A percentile compares a stretch with the other conserved stretches of the same genome.
Conservation (phyloP, 2,113 vertebrate genomes). For the Carassius carassius region DNA sequence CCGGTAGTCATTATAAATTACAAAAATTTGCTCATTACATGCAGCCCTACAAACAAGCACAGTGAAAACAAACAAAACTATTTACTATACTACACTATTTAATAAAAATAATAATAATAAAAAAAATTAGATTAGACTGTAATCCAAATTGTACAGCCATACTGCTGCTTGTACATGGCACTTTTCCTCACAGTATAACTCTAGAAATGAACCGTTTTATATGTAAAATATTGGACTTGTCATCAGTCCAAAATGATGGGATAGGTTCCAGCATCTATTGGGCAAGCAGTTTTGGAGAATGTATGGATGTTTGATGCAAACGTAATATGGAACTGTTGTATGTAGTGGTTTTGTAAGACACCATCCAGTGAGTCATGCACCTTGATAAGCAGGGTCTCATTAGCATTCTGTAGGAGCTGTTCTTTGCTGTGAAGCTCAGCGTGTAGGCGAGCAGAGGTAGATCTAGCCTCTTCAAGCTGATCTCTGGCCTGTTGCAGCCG, state of each 20-base stretch:
- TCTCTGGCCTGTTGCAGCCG: conserved; percentile 73
- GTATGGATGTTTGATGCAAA: not conserved
- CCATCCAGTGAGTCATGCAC: conserved; percentile 60
- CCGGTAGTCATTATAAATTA: no score
- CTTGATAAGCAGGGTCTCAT: conserved; percentile 82
- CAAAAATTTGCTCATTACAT: no score
- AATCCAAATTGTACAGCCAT: not conserved
- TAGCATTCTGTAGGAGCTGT: conserved; percentile 73
- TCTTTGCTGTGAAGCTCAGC: conserved; percentile 74
- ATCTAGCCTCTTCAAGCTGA: conserved; percentile 64
- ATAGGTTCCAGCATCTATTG: not conserved
- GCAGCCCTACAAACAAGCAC: no score
- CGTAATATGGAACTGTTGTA: not conserved
- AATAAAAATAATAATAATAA: no score
- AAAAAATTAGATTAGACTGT: no score
- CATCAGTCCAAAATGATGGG: not conserved
- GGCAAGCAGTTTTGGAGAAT: not conserved
- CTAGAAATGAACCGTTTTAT: not conserved
- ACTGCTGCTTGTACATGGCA: not conserved
- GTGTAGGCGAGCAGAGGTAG: conserved; percentile 71
- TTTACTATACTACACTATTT: no score
- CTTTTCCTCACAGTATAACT: not conserved
- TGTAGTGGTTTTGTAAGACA: not conserved
- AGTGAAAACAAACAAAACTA: no score
- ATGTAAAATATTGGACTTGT: not conserved